Conservation (phyloP, 2,888 invertebrate species). For the Tromatobia lineatoria region DNA sequence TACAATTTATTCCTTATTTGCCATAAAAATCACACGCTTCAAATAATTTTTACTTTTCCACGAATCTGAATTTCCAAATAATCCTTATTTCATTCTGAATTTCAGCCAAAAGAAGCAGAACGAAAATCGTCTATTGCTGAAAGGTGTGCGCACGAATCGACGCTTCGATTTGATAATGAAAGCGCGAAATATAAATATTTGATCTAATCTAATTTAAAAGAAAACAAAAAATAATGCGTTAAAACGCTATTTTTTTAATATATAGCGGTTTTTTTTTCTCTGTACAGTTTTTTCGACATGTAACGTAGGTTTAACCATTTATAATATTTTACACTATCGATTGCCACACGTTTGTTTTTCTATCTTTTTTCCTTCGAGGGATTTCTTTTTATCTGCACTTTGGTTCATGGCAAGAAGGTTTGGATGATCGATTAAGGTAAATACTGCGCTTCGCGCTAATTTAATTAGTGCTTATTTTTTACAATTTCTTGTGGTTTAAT, state of each 20-base stretch:
- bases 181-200: slow-evolving; percentile 86
- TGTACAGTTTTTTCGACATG: slow-evolving; percentile 48
- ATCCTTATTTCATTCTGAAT: slow-evolving; percentile 49
- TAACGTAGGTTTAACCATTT: slow-evolving; percentile 47
- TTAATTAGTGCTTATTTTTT: no score
- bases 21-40: no score
- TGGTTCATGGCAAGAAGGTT: slow-evolving; percentile 8
- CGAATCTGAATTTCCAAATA: neutral
- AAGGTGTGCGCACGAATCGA: slow-evolving; percentile 90
- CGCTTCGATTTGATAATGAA: slow-evolving; percentile 91
- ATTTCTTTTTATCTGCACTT: neutral
- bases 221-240: neutral
- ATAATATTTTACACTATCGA: slow-evolving; percentile 52
- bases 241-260: slow-evolving; percentile 57
- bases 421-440: neutral
- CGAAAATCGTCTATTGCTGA: slow-evolving; percentile 86
- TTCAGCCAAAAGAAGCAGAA: slow-evolving; percentile 83
- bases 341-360: slow-evolving; percentile 37
- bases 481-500: no score
- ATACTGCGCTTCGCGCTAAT: no score
- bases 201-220: neutral
- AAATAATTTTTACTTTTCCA: neutral
- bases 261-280: slow-evolving; percentile 41
- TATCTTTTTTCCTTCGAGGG: slow-evolving; percentile 41
- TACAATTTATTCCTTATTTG: neutral